These are phyloP conservation scores for Eonycteris spelaea DNA, from an alignment of 2,113 vertebrate species.

Conservation along the genomic window DNA sequence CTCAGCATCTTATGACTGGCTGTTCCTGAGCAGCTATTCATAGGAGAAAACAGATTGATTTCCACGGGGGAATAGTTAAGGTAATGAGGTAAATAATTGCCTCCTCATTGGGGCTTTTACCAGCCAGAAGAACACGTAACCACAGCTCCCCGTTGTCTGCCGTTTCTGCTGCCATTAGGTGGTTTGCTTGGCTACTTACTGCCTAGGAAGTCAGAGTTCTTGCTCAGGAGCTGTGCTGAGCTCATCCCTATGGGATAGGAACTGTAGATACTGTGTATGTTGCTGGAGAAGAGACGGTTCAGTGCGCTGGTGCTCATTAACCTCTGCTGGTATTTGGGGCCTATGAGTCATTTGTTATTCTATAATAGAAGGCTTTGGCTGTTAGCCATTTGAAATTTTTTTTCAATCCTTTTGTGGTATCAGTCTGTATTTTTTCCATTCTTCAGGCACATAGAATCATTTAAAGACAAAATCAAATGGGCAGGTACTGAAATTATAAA, in stretches of 20 bases:
- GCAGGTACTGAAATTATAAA: constrained; percentile 41
- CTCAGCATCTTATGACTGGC: background rate
- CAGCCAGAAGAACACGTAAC: constrained; percentile 24
- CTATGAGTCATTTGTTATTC: constrained; percentile 53
- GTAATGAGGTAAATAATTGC: constrained; percentile 70
- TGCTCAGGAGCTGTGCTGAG: background rate
- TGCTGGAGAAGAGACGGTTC: background rate
- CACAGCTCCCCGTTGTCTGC: constrained; percentile 44
- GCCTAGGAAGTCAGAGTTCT: background rate
- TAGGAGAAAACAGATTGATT: constrained; percentile 32
- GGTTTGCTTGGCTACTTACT: constrained; percentile 15
- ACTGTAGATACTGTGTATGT: fast-evolving
- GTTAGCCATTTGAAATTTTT: constrained; percentile 21
- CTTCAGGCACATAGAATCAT: constrained; percentile 11
- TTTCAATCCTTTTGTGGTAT: constrained; percentile 22
- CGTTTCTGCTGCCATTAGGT: background rate
- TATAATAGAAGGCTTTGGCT: constrained; percentile 38
- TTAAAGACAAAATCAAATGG: constrained; percentile 40
- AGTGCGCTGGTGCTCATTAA: background rate
- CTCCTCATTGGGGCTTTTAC: constrained; percentile 56
- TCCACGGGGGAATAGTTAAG: constrained; percentile 46
- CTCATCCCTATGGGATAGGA: background rate
- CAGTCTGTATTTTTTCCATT: constrained; percentile 37
- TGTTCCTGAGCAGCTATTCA: constrained; percentile 55
- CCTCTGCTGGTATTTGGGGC: constrained; percentile 52